Conservation (phyloP, 2,113 vertebrate species). For the Thalassarche chlororhynchos region DNA sequence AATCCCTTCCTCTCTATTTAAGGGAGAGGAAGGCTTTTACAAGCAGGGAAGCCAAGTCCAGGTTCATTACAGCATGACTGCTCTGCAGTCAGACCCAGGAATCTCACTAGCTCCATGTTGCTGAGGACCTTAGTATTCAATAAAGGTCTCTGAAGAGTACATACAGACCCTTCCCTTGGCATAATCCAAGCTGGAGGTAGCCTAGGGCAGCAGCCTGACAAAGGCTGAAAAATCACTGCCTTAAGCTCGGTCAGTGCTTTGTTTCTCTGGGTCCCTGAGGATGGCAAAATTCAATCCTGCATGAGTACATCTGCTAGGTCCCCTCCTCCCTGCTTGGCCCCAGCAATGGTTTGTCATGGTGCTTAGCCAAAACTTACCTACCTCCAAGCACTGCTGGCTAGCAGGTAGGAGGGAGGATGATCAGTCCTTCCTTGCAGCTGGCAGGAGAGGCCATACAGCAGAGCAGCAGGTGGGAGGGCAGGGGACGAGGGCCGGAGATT, state of each 20-base stretch:
- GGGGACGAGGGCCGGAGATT: neutral
- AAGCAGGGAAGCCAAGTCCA: neutral
- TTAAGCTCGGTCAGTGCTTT: neutral
- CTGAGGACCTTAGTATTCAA: neutral
- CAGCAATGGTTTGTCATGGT: neutral
- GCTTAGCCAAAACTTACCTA: neutral
- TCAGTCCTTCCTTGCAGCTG: neutral
- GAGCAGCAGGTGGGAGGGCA: neutral
- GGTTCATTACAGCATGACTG: neutral
- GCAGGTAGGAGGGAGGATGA: neutral
- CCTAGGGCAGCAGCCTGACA: neutral
- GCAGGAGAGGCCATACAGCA: neutral
- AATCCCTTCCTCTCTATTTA: neutral
- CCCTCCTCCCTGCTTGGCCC: neutral
- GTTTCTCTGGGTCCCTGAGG: neutral
- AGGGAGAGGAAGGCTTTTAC: neutral
- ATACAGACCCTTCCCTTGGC: neutral
- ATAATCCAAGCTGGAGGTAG: neutral
- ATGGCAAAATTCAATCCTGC: neutral
- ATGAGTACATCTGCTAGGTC: neutral
- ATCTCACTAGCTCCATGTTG: accelerated
- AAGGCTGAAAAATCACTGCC: neutral
- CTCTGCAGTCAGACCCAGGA: neutral
- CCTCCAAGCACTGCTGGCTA: neutral
- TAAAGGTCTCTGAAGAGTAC: neutral